Percentiles rank a stretch among this genome's conserved stretches.
These are phyloP conservation scores for Galleria mellonella DNA, from an alignment of 1,140 invertebrate species.

Conservation along the genomic window DNA sequence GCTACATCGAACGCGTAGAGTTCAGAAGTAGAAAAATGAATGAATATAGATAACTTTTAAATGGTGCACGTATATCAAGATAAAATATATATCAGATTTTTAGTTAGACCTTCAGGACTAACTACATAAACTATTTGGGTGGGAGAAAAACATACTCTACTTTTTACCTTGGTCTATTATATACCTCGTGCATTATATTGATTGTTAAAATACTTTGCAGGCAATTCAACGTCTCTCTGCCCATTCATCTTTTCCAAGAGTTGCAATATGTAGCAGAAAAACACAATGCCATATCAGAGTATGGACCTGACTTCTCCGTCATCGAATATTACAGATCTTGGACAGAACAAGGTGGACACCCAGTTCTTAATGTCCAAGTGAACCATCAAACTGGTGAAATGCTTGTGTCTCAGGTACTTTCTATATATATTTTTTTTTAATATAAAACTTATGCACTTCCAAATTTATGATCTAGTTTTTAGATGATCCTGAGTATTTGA, in stretches of 20 bases:
- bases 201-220: constrained; percentile 32
- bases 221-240: constrained; percentile 70
- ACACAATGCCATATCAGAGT: constrained; percentile 33
- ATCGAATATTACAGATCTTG: constrained; percentile 70
- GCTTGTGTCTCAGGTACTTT: constrained; percentile 70
- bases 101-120: too few relatives aligned
- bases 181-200: too few relatives aligned
- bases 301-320: constrained; percentile 43
- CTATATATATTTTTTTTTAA: constrained; percentile 5
- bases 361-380: constrained; percentile 66
- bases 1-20: too few relatives aligned
- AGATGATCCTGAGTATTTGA: neutral
- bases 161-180: too few relatives aligned
- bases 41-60: too few relatives aligned
- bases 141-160: too few relatives aligned
- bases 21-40: too few relatives aligned
- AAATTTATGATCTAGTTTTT: neutral
- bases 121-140: too few relatives aligned
- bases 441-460: neutral
- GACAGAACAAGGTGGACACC: constrained; percentile 72
- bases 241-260: constrained; percentile 80
- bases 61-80: too few relatives aligned
- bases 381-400: constrained; percentile 65
- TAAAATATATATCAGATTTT: too few relatives aligned
- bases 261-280: constrained; percentile 71